These are phyloP conservation scores for Xestobium rufovillosum DNA, from an alignment of 2,888 invertebrate genomes.

Conservation along the genomic window DNA sequence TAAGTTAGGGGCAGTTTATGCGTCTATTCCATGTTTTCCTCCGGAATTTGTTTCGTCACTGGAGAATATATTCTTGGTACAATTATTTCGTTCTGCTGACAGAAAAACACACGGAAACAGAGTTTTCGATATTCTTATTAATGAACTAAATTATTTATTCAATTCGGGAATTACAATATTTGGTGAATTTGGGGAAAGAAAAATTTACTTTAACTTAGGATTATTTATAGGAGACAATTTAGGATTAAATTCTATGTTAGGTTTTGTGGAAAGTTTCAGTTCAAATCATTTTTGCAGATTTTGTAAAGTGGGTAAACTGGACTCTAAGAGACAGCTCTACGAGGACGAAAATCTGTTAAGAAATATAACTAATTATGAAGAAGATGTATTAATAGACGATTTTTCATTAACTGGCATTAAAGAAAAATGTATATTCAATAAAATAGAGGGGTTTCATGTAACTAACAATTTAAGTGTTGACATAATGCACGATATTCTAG, in stretches of 20 bases:
- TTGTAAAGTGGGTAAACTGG: constrained; percentile 20
- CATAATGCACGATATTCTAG: constrained; percentile 27
- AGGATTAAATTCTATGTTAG: constrained; percentile 23
- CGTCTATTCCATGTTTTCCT: constrained; percentile 11
- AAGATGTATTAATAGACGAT: not conserved
- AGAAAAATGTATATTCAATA: constrained; percentile 25
- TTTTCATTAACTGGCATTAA: constrained; percentile 22
- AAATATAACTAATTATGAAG: not conserved
- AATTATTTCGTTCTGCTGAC: not conserved
- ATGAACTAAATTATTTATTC: not conserved
- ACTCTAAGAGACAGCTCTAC: not conserved
- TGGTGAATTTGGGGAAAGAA: not conserved
- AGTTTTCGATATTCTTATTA: not conserved
- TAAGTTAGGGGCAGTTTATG: constrained; percentile 19
- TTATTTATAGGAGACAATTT: constrained; percentile 25
- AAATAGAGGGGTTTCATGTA: constrained; percentile 23
- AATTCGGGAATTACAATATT: not conserved
- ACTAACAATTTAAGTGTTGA: constrained; percentile 24
- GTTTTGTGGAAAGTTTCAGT: constrained; percentile 16
- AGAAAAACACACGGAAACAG: not conserved
- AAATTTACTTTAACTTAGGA: constrained; percentile 22
- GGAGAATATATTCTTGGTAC: constrained; percentile 7
- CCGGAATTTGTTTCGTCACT: not conserved
- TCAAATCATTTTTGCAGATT: constrained; percentile 26
- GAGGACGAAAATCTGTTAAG: not conserved